These are phyloP conservation scores for Myotis brandtii DNA, from an alignment of 2,113 vertebrate genomes.

Conservation along the genomic window DNA sequence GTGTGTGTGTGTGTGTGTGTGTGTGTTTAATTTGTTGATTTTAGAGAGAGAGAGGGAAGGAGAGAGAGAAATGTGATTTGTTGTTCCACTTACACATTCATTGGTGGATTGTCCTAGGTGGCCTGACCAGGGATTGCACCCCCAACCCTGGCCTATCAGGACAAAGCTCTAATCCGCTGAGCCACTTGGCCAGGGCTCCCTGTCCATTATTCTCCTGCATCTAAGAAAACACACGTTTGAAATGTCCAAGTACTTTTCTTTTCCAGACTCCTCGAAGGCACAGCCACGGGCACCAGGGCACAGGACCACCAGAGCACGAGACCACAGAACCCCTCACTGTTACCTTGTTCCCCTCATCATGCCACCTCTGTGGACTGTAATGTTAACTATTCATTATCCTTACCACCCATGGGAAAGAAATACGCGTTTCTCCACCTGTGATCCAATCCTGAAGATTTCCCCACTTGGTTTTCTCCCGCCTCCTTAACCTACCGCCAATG, in stretches of 20 bases:
- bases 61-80: too few relatives aligned
- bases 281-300: neutral
- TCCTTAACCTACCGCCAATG: neutral
- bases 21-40: too few relatives aligned
- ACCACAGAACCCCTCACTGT: neutral
- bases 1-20: too few relatives aligned
- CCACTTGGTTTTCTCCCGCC: neutral
- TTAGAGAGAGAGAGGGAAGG: too few relatives aligned
- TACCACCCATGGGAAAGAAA: neutral
- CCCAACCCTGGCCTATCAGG: too few relatives aligned
- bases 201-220: neutral
- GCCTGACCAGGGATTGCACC: too few relatives aligned
- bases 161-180: too few relatives aligned
- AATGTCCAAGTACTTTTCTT: neutral
- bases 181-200: too few relatives aligned
- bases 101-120: too few relatives aligned
- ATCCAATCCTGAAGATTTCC: neutral
- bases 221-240: neutral
- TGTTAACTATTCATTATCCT: neutral
- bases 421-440: neutral
- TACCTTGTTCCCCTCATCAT: too few relatives aligned
- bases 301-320: neutral
- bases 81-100: too few relatives aligned
- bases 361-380: neutral
- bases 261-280: neutral